A percentile compares a stretch with the other conserved stretches of the same genome.
Evolutionary conservation across 2,797 vertebrate genomes (phyloP).

Genomic region (Anableps anableps): DNA sequence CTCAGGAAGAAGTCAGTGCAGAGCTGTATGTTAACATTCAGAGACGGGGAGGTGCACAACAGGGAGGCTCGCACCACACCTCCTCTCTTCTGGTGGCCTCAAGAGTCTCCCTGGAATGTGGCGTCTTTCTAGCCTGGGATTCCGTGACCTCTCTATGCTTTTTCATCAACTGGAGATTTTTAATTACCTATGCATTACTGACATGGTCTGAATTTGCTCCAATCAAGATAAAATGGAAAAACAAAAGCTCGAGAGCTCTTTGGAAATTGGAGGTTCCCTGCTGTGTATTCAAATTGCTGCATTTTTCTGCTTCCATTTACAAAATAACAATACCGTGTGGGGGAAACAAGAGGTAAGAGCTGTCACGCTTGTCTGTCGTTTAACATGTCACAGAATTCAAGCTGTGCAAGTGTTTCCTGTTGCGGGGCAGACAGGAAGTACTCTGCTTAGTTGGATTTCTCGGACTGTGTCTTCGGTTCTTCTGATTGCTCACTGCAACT

Average conservation of each 20-base stretch:
- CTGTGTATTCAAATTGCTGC: not conserved
- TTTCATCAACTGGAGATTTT: slow-evolving; percentile 32
- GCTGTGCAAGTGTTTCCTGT: slow-evolving; percentile 81
- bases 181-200: slow-evolving; percentile 9
- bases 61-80: slow-evolving; percentile 60
- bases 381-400: slow-evolving; percentile 58
- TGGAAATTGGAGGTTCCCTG: slow-evolving; percentile 13
- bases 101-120: slow-evolving; percentile 49
- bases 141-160: slow-evolving; percentile 33
- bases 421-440: slow-evolving; percentile 79
- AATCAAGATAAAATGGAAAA: slow-evolving; percentile 55
- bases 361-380: slow-evolving; percentile 16
- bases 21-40: slow-evolving; percentile 66
- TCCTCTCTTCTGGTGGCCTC: slow-evolving; percentile 46
- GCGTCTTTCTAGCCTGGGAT: slow-evolving; percentile 33
- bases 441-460: slow-evolving; percentile 70
- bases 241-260: slow-evolving; percentile 19
- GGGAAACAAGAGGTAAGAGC: slow-evolving; percentile 57
- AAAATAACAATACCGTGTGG: slow-evolving; percentile 9
- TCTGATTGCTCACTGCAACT: slow-evolving; percentile 53
- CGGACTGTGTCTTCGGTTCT: slow-evolving; percentile 52
- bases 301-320: slow-evolving; percentile 17
- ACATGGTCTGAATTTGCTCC: slow-evolving; percentile 35
- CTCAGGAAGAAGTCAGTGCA: slow-evolving; percentile 91
- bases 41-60: slow-evolving; percentile 64